Evolutionary conservation across 2,797 vertebrate species (phyloP).

Genomic region (Falco columbarius): DNA sequence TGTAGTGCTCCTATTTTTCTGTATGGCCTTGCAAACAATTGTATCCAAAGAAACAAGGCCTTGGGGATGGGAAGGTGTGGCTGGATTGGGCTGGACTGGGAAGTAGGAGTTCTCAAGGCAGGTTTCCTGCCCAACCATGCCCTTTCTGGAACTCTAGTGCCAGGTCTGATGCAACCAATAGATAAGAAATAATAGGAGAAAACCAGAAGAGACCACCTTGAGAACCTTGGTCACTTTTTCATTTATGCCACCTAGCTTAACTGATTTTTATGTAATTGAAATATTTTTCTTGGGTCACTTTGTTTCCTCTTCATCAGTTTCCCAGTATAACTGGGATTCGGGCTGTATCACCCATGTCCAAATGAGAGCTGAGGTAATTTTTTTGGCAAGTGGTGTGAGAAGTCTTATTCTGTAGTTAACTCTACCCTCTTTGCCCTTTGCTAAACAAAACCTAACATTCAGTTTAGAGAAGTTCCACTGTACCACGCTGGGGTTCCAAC

Average conservation of each 20-base stretch:
- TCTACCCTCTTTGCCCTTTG: neutral
- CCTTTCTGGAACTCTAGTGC: neutral
- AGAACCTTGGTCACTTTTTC: neutral
- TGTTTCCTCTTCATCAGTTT: neutral
- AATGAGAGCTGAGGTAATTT: neutral
- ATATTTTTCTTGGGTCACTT: neutral
- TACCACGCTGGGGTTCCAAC: neutral
- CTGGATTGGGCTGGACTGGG: neutral
- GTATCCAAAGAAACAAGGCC: neutral
- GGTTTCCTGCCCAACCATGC: neutral
- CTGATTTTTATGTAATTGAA: slow-evolving; percentile 6
- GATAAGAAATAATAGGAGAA: neutral
- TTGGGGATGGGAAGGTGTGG: neutral
- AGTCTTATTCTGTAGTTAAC: neutral
- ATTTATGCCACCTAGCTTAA: neutral
- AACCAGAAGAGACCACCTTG: neutral
- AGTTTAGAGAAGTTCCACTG: neutral
- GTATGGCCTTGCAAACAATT: slow-evolving; percentile 9
- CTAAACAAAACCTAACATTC: neutral
- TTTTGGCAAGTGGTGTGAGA: neutral
- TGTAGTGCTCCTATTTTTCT: neutral
- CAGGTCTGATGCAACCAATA: neutral
- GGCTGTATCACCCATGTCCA: neutral
- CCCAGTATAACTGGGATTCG: neutral
- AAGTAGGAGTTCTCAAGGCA: neutral